These are phyloP conservation scores for Diprion similis DNA, from an alignment of 1,140 invertebrate species.

Conservation along the genomic window DNA sequence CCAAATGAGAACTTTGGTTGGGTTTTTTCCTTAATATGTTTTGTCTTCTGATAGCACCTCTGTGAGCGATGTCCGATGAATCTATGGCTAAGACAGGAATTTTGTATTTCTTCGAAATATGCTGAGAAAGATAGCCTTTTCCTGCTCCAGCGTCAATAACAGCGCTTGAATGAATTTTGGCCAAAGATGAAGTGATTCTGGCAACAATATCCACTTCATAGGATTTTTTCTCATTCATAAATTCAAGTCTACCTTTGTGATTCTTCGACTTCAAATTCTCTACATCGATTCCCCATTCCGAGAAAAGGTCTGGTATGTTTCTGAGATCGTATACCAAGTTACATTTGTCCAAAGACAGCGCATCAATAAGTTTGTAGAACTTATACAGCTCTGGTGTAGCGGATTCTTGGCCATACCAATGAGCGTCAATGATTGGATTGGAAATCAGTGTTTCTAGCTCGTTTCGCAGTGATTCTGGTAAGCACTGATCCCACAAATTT, in stretches of 20 bases:
- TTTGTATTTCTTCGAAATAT: slow-evolving; percentile 73
- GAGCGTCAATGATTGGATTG: slow-evolving; percentile 33
- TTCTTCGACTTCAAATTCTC: slow-evolving; percentile 7
- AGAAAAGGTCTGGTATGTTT: slow-evolving; percentile 17
- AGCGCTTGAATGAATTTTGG: slow-evolving; percentile 32
- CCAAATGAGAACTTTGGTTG: slow-evolving; percentile 30
- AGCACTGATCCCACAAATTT: slow-evolving; percentile 68
- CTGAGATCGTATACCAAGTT: slow-evolving; percentile 24
- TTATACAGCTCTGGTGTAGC: slow-evolving; percentile 26
- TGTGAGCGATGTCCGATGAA: slow-evolving; percentile 69
- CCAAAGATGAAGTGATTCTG: slow-evolving; percentile 44
- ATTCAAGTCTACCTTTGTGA: slow-evolving; percentile 50
- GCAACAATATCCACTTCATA: slow-evolving; percentile 78
- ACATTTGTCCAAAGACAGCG: slow-evolving; percentile 39
- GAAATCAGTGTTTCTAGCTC: slow-evolving; percentile 60
- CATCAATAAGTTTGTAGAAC: slow-evolving; percentile 35
- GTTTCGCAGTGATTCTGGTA: slow-evolving; percentile 64
- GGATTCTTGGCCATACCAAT: background rate
- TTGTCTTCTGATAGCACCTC: slow-evolving; percentile 69
- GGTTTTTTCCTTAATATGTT: slow-evolving; percentile 64
- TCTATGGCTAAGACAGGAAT: slow-evolving; percentile 83
- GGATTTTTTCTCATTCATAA: slow-evolving; percentile 82
- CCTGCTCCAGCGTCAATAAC: slow-evolving; percentile 88
- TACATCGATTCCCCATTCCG: slow-evolving; percentile 6
- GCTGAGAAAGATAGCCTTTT: slow-evolving; percentile 82